Percentiles rank a stretch among this genome's conserved stretches.
These are phyloP conservation scores for Electrona antarctica DNA, from an alignment of 2,113 vertebrate species.

Conservation along the genomic window DNA sequence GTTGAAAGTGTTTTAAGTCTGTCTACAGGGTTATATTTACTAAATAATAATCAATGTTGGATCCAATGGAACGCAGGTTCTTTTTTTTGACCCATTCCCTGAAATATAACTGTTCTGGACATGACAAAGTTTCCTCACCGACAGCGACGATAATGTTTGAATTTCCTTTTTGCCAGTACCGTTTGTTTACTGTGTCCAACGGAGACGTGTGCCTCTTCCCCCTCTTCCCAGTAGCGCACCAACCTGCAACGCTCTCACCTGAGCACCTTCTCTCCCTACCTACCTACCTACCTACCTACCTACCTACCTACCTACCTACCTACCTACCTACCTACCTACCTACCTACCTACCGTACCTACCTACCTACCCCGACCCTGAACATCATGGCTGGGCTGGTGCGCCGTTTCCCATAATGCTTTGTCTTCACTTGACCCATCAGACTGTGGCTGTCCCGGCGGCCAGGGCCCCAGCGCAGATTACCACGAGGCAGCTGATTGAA, in stretches of 20 bases:
- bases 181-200: conserved; percentile 30
- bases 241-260: conserved; percentile 52
- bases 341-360: conserved; percentile 35
- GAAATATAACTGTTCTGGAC: too few species aligned
- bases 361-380: neutral
- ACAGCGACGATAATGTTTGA: too few species aligned
- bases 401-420: conserved; percentile 83
- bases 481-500: conserved; percentile 88
- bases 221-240: conserved; percentile 41
- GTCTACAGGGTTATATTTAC: too few species aligned
- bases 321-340: conserved; percentile 20
- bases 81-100: too few species aligned
- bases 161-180: too few species aligned
- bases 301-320: neutral
- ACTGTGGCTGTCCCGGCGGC: conserved; percentile 84
- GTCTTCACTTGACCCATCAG: conserved; percentile 86
- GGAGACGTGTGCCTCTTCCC: conserved; percentile 36
- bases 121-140: too few species aligned
- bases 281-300: too few species aligned
- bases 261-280: conserved; percentile 50
- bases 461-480: conserved; percentile 86
- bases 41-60: too few species aligned
- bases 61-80: too few species aligned
- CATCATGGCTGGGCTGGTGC: conserved; percentile 55
- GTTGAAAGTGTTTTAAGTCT: too few species aligned